These are phyloP conservation scores for Tuberolachnus salignus DNA, from an alignment of 2,888 invertebrate species.

Conservation along the genomic window DNA sequence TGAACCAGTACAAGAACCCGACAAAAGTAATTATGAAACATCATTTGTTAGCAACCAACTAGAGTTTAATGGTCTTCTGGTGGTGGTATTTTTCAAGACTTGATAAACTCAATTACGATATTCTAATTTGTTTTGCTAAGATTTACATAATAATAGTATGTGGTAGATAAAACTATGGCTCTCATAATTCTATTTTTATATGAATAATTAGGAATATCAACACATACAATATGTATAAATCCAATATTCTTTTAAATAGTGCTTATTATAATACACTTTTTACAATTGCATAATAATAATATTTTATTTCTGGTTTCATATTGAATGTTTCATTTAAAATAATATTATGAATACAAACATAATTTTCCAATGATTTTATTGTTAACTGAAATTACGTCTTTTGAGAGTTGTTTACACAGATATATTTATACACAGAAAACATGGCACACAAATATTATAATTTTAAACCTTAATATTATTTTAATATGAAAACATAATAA, in stretches of 20 bases:
- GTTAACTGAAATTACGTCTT: neutral
- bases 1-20: slow-evolving; percentile 7
- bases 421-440: neutral
- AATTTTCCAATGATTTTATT: neutral
- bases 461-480: neutral
- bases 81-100: too few relatives aligned
- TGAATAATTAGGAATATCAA: too few relatives aligned
- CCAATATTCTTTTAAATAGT: neutral
- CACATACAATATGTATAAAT: neutral
- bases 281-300: too few relatives aligned
- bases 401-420: neutral
- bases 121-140: too few relatives aligned
- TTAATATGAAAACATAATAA: neutral
- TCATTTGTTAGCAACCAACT: neutral
- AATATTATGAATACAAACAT: too few relatives aligned
- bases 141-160: too few relatives aligned
- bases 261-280: neutral
- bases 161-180: too few relatives aligned
- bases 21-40: slow-evolving; percentile 33
- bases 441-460: neutral
- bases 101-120: too few relatives aligned
- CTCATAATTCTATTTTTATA: too few relatives aligned
- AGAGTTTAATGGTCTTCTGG: too few relatives aligned
- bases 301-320: too few relatives aligned
- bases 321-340: too few relatives aligned